phyloP scores from a whole-genome alignment of 2,888 invertebrate genomes.

The Sarcophaga carnaria region DNA sequence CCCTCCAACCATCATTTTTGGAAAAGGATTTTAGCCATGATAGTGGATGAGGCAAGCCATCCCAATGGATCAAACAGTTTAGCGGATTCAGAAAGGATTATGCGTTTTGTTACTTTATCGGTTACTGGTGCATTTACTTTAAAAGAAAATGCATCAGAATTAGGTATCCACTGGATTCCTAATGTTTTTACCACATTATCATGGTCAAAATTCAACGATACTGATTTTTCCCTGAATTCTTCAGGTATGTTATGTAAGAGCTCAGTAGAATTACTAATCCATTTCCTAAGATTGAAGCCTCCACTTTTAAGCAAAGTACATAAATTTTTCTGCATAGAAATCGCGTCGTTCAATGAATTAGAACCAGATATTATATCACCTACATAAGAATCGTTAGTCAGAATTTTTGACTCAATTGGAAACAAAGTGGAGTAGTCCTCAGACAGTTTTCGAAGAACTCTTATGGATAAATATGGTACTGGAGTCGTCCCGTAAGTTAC shows the following conservation, averaged over 20 bases:
- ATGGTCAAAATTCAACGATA: too few relatives aligned
- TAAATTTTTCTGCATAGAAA: constrained; percentile 15
- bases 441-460: too few relatives aligned
- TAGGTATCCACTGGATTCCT: too few relatives aligned
- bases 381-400: neutral
- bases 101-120: constrained; percentile 3
- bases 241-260: too few relatives aligned
- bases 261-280: too few relatives aligned
- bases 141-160: neutral
- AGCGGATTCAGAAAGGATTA: constrained; percentile 8
- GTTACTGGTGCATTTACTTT: neutral
- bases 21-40: constrained; percentile 4
- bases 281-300: neutral
- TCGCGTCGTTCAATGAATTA: neutral
- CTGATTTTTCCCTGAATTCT: too few relatives aligned
- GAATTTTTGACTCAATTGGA: neutral
- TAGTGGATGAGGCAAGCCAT: constrained; percentile 16
- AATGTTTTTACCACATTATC: too few relatives aligned
- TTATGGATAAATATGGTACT: too few relatives aligned
- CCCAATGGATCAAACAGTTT: constrained; percentile 27
- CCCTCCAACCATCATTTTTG: neutral
- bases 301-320: constrained; percentile 2
- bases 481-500: too few relatives aligned
- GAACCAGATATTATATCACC: neutral
- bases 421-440: too few relatives aligned